Evolutionary conservation across 2,797 vertebrate genomes (phyloP).

Genomic region (Numenius phaeopus): DNA sequence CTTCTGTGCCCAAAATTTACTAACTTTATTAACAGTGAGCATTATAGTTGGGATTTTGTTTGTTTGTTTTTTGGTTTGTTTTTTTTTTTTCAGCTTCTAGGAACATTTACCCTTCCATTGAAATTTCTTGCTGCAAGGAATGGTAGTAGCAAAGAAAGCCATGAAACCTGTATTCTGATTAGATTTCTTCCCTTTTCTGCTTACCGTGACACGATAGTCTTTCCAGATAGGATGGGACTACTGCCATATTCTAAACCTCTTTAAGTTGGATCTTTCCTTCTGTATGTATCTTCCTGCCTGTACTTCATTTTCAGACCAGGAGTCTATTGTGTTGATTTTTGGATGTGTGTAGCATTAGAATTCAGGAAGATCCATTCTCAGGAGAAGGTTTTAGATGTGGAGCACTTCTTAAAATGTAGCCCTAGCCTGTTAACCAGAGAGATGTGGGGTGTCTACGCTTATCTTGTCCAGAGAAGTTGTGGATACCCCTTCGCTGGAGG

Average conservation of each 20-base stretch:
- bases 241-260: not conserved
- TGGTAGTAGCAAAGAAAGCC: not conserved
- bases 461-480: too few relatives aligned
- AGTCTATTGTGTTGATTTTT: not conserved
- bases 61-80: not conserved
- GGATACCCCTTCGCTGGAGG: too few relatives aligned
- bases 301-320: not conserved
- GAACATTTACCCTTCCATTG: not conserved
- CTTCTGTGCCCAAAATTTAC: not conserved
- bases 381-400: not conserved
- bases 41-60: not conserved
- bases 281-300: not conserved
- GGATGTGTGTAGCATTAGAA: not conserved
- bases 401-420: not conserved
- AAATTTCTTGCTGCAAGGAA: not conserved
- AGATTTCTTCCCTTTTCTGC: not conserved
- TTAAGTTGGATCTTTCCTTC: not conserved
- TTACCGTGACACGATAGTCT: not conserved
- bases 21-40: not conserved
- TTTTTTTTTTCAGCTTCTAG: not conserved
- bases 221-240: not conserved
- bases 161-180: not conserved
- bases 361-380: not conserved
- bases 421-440: not conserved
- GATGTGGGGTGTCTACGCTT: not conserved